These are phyloP conservation scores for Platysternon megacephalum DNA, from an alignment of 2,113 vertebrate species.

Conservation along the genomic window DNA sequence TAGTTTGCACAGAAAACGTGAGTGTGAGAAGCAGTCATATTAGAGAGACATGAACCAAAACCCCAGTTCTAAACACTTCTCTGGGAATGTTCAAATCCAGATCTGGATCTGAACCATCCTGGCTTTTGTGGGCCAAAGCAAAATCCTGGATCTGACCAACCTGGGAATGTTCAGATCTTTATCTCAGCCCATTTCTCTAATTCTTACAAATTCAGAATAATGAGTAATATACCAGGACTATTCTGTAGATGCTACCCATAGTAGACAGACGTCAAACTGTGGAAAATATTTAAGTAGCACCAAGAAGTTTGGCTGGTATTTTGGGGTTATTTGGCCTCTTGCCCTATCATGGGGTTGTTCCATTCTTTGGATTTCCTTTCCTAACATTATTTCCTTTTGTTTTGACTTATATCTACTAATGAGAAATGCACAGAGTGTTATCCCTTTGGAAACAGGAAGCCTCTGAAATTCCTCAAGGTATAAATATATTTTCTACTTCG, in stretches of 20 bases:
- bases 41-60: neutral
- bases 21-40: neutral
- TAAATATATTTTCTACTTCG: neutral
- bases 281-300: neutral
- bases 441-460: neutral
- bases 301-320: neutral
- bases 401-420: neutral
- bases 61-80: neutral
- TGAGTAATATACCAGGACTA: fast-evolving
- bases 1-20: neutral
- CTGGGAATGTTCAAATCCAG: neutral
- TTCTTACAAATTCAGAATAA: neutral
- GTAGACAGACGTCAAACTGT: neutral
- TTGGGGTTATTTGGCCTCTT: neutral
- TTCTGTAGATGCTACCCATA: neutral
- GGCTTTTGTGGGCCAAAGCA: neutral
- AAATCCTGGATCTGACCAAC: neutral
- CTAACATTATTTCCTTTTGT: slow-evolving; percentile 1
- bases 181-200: neutral
- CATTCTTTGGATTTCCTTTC: neutral
- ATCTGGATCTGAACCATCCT: neutral
- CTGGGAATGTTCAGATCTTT: neutral
- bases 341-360: neutral
- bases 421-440: neutral
- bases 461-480: neutral